A percentile compares a stretch with the other conserved stretches of the same genome.
Evolutionary conservation across 2,113 vertebrate species (phyloP).

Genomic region (Xenopus laevis): DNA sequence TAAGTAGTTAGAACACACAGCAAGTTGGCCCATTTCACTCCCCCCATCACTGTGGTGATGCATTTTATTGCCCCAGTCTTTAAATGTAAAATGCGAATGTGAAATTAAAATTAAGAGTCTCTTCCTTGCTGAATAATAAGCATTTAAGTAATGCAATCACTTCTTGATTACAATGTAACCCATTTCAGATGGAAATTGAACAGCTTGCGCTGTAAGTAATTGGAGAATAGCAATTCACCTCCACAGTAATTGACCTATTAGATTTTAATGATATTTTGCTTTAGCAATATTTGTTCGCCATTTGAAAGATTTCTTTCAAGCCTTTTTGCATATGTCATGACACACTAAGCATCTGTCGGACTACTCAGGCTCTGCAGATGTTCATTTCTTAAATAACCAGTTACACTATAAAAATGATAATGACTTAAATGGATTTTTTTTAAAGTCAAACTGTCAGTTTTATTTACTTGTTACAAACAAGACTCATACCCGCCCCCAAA

Average conservation of each 20-base stretch:
- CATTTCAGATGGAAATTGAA: conserved; percentile 16
- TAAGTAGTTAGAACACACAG: no score
- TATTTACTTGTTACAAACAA: no score
- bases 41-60: no score
- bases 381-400: background rate
- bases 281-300: conserved; percentile 1
- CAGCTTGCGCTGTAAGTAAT: background rate
- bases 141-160: conserved; percentile 20
- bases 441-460: no score
- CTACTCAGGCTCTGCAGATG: background rate
- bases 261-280: conserved; percentile 20
- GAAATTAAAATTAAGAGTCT: no score
- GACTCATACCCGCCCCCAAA: no score
- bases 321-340: conserved; percentile 9
- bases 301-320: background rate
- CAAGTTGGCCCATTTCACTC: no score
- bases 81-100: no score
- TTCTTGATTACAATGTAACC: conserved; percentile 11
- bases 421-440: no score
- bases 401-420: no score
- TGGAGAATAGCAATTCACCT: background rate
- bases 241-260: conserved; percentile 13
- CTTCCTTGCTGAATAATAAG: conserved; percentile 1
- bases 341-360: conserved; percentile 11
- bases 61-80: no score